Conservation (phyloP, 2,113 vertebrate species). For the Mobula birostris region DNA sequence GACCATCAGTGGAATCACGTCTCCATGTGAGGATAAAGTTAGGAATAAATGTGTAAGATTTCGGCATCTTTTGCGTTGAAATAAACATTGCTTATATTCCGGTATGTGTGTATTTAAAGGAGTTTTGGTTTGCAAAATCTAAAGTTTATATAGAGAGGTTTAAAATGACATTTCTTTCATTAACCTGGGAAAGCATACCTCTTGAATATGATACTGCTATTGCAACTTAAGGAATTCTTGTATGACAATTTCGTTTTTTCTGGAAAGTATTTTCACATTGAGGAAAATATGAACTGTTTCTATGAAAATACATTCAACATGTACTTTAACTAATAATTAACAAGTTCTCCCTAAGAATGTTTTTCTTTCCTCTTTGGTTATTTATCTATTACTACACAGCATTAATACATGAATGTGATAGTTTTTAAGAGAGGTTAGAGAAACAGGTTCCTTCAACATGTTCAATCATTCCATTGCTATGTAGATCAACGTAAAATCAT, state of each 20-base stretch:
- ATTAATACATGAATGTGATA: neutral
- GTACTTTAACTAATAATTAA: neutral
- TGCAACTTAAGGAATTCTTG: neutral
- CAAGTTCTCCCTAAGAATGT: neutral
- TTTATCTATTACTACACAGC: neutral
- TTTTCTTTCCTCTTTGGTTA: neutral
- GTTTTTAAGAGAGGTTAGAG: neutral
- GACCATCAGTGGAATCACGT: neutral
- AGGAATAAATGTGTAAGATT: neutral
- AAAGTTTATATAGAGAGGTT: neutral
- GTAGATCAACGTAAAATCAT: neutral
- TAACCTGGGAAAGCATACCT: neutral
- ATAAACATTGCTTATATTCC: neutral
- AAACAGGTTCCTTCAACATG: neutral
- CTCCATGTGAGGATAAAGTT: neutral
- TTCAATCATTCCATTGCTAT: neutral
- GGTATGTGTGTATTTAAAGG: neutral
- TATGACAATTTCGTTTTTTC: neutral
- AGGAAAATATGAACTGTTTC: neutral
- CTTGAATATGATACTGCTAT: neutral
- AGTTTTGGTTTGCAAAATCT: no score
- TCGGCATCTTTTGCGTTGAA: neutral
- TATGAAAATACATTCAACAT: neutral
- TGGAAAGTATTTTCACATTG: neutral
- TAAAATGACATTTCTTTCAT: neutral